A percentile compares a stretch with the other conserved stretches of the same genome.
Conservation (phyloP, 1,140 invertebrate genomes). For the Protaetia brevitarsis region DNA sequence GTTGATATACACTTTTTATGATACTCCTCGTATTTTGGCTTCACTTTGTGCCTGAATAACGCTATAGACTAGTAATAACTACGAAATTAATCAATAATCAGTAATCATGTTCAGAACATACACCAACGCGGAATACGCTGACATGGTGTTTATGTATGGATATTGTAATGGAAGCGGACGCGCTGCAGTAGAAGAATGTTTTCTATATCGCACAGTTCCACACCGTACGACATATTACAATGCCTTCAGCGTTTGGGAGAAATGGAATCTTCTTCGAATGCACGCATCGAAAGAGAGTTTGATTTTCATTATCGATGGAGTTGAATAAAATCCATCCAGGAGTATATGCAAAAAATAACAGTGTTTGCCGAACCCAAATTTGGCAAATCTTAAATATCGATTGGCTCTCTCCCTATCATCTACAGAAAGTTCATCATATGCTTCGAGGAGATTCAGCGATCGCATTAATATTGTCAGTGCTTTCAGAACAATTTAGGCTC, state of each 20-base stretch:
- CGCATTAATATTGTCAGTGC: not conserved
- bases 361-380: not conserved
- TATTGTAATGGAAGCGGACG: not conserved
- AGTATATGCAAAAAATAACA: not conserved
- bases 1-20: no score
- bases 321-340: not conserved
- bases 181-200: not conserved
- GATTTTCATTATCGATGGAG: not conserved
- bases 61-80: no score
- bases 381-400: not conserved
- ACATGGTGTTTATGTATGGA: not conserved
- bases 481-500: no score
- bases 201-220: not conserved
- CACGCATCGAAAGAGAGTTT: not conserved
- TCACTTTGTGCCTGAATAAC: no score
- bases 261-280: not conserved
- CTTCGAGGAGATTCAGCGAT: not conserved
- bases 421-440: not conserved
- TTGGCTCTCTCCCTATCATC: not conserved
- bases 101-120: not conserved
- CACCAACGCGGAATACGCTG: conserved; percentile 1
- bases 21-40: no score
- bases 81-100: not conserved
- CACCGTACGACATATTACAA: not conserved
- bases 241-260: not conserved